A percentile compares a stretch with the other conserved stretches of the same genome.
Evolutionary conservation across 2,113 vertebrate genomes (phyloP).

Genomic region (Lanius ludovicianus): DNA sequence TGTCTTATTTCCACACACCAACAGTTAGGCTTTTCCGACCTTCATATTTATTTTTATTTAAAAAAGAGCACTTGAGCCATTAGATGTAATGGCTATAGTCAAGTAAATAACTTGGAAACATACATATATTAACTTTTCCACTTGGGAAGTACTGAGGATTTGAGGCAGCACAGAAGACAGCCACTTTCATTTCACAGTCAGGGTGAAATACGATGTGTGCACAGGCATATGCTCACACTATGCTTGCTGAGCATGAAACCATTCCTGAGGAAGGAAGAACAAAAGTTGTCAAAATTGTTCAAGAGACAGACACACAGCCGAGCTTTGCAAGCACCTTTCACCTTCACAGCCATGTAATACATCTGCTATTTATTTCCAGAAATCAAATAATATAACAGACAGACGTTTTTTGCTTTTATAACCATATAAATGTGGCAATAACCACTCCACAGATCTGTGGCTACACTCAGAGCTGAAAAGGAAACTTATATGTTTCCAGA

Average conservation of each 20-base stretch:
- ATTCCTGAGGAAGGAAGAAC: neutral
- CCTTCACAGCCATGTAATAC: neutral
- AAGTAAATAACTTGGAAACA: neutral
- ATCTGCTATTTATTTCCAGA: neutral
- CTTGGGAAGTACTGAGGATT: neutral
- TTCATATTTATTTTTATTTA: neutral
- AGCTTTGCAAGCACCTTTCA: neutral
- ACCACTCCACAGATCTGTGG: neutral
- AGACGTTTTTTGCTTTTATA: neutral
- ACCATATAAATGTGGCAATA: neutral
- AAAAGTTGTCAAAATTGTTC: neutral
- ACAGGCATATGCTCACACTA: neutral
- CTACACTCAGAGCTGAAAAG: neutral
- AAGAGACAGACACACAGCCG: neutral
- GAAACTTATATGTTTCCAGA: neutral
- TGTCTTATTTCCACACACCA: neutral
- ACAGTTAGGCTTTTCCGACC: neutral
- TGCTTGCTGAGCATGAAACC: neutral
- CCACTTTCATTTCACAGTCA: neutral
- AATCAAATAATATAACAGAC: neutral
- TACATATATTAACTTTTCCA: neutral
- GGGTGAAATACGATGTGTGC: neutral
- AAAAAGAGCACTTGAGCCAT: neutral
- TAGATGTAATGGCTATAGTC: neutral
- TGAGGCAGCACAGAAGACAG: neutral